Evolutionary conservation across 1,140 invertebrate species (phyloP), one percentile per base, ranked within the genome.

Genomic region (Drosophila ogumai): DNA sequence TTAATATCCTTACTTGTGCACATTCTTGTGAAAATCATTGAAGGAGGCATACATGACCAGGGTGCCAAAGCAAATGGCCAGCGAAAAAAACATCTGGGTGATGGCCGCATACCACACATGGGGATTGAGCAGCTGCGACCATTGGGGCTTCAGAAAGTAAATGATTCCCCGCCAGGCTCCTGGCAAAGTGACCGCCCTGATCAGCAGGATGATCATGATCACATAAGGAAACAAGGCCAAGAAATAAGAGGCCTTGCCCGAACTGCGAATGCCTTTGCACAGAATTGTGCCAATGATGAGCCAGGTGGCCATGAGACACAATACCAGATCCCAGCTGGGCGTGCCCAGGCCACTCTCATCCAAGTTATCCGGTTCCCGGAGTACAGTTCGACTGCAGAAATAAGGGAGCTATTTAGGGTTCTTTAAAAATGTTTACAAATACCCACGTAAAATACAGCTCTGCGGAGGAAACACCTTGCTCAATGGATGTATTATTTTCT

Each of bases 71-170:
- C 96, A 96, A 17, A 97, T 96, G 7, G 96, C 96, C 15, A 97
- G 93, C 0, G 96, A 97, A 91, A 97, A 98, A 91, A 97, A 97
- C 81, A 96, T 96, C 84, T 98, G 97, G 0, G 96, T 96, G 0
- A 97, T 96, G 25, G 97, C 97, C 12, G 96, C 95, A 77, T 97
- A 97, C 97, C 97, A 98, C 0, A 96, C 96, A 92, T 94, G 91
- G 1, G 93, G 93, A 92, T 96, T 94, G 19, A 96, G 93, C 3
- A 97, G 92, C 77, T 95, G 94, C 6, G 93, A 80, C 96, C 96
- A 96, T 55, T 96, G 91, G 0, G 96, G 96, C 17, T 93, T 95
- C 17, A 97, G 91, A 80, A 97, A 97, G 85, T 96, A 97, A 0
- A 95, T 80, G 38, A 98, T 96, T 8, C 97, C 97, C 54, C 95